Conservation (phyloP, 2,113 vertebrate species). For the Athene noctua region DNA sequence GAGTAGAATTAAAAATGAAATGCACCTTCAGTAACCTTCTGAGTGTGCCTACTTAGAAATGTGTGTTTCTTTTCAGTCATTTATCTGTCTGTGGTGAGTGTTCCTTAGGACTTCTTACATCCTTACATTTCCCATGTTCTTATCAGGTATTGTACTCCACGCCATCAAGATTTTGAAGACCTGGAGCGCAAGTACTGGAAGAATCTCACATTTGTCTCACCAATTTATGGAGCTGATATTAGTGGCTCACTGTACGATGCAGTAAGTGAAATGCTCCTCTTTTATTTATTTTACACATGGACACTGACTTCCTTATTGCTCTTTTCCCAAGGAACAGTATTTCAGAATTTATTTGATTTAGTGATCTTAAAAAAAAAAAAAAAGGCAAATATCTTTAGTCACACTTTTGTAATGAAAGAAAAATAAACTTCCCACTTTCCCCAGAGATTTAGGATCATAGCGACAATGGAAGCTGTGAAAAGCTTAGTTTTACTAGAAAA, state of each 20-base stretch:
- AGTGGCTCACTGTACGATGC: constrained; percentile 95
- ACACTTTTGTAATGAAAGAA: no score
- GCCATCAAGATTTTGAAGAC: constrained; percentile 95
- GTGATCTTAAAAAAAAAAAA: neutral
- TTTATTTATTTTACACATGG: fast-evolving
- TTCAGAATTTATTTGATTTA: neutral
- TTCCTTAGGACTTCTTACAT: neutral
- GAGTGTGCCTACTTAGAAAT: neutral
- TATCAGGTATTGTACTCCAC: constrained; percentile 91
- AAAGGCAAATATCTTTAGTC: neutral
- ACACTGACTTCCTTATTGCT: neutral
- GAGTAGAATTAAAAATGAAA: neutral
- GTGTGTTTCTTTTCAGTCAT: neutral
- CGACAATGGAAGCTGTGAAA: neutral
- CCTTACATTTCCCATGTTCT: neutral
- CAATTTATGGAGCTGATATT: constrained; percentile 96
- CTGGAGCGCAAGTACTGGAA: constrained; percentile 99
- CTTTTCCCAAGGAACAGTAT: neutral
- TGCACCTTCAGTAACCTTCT: neutral
- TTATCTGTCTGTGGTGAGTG: neutral
- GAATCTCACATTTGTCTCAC: constrained; percentile 94
- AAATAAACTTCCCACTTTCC: neutral
- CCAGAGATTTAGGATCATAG: neutral
- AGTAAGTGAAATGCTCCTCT: constrained; percentile 71
- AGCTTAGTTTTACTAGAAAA: neutral